Conservation (phyloP, 1,140 invertebrate genomes). For the Fopius arisanus region DNA sequence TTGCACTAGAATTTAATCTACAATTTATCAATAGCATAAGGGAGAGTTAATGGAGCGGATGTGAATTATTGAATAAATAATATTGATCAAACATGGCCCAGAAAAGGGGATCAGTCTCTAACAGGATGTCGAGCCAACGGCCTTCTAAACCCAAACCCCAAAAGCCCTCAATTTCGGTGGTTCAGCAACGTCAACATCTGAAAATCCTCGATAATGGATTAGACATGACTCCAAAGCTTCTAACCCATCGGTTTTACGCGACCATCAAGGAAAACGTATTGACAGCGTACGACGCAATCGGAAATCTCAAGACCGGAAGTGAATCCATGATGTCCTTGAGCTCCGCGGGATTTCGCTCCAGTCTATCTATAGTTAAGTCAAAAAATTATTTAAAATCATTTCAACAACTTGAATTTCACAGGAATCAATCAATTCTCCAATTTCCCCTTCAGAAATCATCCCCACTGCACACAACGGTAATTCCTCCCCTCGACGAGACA, state of each 20-base stretch:
- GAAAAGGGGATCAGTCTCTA: background rate
- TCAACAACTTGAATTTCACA: background rate
- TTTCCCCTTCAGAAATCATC: slow-evolving; percentile 21
- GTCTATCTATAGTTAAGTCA: slow-evolving; percentile 25
- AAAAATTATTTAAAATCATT: background rate
- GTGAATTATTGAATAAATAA: background rate
- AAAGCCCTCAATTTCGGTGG: background rate
- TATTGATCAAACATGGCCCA: background rate
- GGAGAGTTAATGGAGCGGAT: background rate
- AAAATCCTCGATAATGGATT: slow-evolving; percentile 24
- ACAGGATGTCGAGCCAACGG: background rate
- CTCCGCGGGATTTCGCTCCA: slow-evolving; percentile 24
- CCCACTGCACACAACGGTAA: slow-evolving; percentile 17
- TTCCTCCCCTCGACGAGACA: slow-evolving; percentile 23
- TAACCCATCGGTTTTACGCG: slow-evolving; percentile 26
- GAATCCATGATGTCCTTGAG: slow-evolving; percentile 24
- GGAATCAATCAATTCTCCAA: background rate
- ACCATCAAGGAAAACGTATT: slow-evolving; percentile 32
- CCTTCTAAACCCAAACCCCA: background rate
- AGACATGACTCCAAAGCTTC: slow-evolving; percentile 34
- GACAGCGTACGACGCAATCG: slow-evolving; percentile 43
- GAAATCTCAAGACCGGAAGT: slow-evolving; percentile 21
- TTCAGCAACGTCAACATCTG: slow-evolving; percentile 20
- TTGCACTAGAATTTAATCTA: too few species aligned
- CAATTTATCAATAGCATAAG: too few species aligned